These are phyloP conservation scores for Coregonus suidteri DNA, from an alignment of 2,797 vertebrate species.

Conservation along the genomic window DNA sequence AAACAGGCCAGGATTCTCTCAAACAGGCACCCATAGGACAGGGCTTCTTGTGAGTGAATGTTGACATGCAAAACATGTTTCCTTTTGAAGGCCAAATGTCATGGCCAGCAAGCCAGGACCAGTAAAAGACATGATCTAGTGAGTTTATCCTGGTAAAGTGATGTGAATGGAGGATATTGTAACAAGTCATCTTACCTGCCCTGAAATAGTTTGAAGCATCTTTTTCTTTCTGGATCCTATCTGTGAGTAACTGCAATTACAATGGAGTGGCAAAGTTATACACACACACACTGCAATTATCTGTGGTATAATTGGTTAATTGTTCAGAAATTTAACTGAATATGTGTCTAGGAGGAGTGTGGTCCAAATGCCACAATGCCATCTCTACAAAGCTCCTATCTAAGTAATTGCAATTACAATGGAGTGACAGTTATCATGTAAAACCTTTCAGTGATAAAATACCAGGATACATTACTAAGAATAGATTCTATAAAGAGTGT, in stretches of 20 bases:
- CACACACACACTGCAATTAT: background rate
- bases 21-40: no score
- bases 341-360: background rate
- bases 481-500: background rate
- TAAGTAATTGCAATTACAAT: constrained; percentile 78
- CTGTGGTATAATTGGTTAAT: background rate
- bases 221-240: constrained; percentile 88
- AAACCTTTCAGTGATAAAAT: background rate
- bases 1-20: no score
- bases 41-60: background rate
- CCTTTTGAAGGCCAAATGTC: background rate
- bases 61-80: background rate
- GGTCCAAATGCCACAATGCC: background rate
- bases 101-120: background rate
- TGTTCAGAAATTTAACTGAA: no score
- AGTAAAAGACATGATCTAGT: no score
- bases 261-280: background rate
- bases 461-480: background rate
- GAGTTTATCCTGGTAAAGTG: background rate
- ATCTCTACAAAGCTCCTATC: constrained; percentile 38
- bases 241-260: constrained; percentile 84
- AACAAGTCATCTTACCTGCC: constrained; percentile 74
- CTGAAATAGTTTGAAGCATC: constrained; percentile 72
- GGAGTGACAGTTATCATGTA: background rate
- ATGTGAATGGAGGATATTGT: background rate